Percentiles rank a stretch among this genome's conserved stretches.
phyloP scores from a whole-genome alignment of 53 echinoderm and acorn worm genomes.

The Actinopyga echinites region DNA sequence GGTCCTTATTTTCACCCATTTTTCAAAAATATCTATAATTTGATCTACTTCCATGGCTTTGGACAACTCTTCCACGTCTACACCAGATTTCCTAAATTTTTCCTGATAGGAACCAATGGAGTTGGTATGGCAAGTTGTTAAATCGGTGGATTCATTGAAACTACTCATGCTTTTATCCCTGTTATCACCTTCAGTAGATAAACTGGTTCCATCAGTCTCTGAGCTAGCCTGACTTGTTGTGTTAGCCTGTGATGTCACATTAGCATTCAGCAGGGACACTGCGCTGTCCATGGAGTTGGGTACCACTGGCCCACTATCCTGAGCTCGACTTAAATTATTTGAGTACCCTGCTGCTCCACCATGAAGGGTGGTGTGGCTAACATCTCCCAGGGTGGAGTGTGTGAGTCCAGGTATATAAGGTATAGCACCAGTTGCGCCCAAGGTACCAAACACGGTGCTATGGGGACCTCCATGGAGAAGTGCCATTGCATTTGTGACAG shows the following conservation, averaged over 20 bases:
- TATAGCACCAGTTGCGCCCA: conserved; percentile 14
- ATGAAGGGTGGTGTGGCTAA: not conserved
- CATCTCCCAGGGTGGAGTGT: conserved; percentile 18
- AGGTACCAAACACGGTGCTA: conserved; percentile 1
- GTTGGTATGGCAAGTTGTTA: conserved; percentile 9
- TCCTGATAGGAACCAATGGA: not conserved
- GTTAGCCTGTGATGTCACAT: conserved; percentile 12
- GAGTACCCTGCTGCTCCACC: conserved; percentile 5
- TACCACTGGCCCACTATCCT: not conserved
- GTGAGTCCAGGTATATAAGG: conserved; percentile 17
- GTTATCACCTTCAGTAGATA: not conserved
- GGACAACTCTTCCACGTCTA: conserved; percentile 14
- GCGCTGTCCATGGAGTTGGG: not conserved
- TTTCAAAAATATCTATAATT: not conserved
- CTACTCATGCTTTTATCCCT: not conserved
- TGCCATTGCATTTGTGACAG: conserved; percentile 18
- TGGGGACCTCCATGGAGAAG: conserved; percentile 5
- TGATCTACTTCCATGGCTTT: conserved; percentile 20
- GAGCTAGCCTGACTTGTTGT: conserved; percentile 12
- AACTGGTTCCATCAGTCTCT: not conserved
- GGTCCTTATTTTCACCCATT: conserved; percentile 40
- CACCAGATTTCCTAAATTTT: conserved; percentile 23
- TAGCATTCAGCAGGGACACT: conserved; percentile 10
- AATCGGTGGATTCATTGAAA: not conserved
- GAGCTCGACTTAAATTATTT: not conserved